phyloP scores from a whole-genome alignment of 2,888 invertebrate species.

The Julus scanicus region DNA sequence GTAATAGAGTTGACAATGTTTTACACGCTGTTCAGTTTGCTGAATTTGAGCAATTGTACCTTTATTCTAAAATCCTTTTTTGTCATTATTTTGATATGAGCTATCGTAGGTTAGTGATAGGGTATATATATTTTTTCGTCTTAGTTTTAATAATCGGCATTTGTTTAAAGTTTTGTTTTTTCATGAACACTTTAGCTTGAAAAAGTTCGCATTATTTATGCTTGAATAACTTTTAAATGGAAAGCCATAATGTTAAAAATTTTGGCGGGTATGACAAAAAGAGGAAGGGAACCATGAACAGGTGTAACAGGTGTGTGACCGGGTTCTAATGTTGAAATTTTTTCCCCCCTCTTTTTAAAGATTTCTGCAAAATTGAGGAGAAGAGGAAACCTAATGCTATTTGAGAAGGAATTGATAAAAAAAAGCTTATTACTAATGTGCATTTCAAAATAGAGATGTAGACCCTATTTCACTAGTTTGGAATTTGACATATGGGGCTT shows the following conservation, averaged over 20 bases:
- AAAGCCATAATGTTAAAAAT: constrained; percentile 20
- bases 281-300: background rate
- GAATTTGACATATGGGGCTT: too few species aligned
- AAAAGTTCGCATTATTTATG: background rate
- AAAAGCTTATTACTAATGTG: too few species aligned
- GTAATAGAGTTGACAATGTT: too few species aligned
- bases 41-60: background rate
- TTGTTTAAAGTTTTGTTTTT: background rate
- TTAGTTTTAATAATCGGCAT: background rate
- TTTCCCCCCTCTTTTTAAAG: background rate
- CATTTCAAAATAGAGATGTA: too few species aligned
- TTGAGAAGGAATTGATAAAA: too few species aligned
- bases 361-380: too few species aligned
- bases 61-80: background rate
- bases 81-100: background rate
- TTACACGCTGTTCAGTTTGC: too few species aligned
- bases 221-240: background rate
- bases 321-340: background rate
- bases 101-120: background rate
- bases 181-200: background rate
- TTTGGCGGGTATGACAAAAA: background rate
- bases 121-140: background rate
- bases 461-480: too few species aligned
- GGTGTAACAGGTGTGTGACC: constrained; percentile 14
- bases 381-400: too few species aligned